A percentile compares a stretch with the other conserved stretches of the same genome.
Evolutionary conservation across 2,113 vertebrate species (phyloP).

Genomic region (Channa argus): DNA sequence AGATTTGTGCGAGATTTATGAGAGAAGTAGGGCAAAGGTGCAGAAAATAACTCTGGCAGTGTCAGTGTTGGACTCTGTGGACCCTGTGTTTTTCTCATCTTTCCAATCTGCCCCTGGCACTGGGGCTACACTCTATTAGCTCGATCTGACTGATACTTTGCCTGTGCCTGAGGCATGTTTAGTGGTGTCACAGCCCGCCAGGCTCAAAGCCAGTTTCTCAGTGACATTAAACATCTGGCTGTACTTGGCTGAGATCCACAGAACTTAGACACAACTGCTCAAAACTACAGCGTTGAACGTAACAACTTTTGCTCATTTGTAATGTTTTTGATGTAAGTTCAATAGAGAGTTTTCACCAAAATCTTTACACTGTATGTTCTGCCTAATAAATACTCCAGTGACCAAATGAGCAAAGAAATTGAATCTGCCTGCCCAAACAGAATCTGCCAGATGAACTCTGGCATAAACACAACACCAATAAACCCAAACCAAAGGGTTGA

Average conservation of each 20-base stretch:
- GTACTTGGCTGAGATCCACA: background rate
- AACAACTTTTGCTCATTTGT: no score
- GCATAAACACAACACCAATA: background rate
- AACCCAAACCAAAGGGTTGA: background rate
- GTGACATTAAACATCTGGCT: constrained; percentile 4
- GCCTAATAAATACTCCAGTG: background rate
- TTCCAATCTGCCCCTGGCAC: constrained; percentile 15
- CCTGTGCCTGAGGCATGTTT: background rate
- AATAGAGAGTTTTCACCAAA: background rate
- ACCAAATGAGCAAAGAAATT: background rate
- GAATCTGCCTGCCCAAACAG: constrained; percentile 15
- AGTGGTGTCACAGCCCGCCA: background rate
- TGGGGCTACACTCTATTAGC: background rate
- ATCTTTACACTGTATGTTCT: background rate
- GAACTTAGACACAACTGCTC: background rate
- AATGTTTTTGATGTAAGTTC: background rate
- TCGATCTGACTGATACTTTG: background rate
- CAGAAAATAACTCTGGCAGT: constrained; percentile 1
- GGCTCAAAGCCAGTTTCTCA: constrained; percentile 1
- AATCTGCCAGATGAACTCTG: constrained; percentile 5
- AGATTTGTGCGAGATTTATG: background rate
- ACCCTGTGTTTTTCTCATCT: constrained; percentile 2
- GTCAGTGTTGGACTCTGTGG: background rate
- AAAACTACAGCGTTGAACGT: background rate
- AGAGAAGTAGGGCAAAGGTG: constrained; percentile 23